These are phyloP conservation scores for Falco rusticolus DNA, from an alignment of 2,797 vertebrate species.

Conservation along the genomic window DNA sequence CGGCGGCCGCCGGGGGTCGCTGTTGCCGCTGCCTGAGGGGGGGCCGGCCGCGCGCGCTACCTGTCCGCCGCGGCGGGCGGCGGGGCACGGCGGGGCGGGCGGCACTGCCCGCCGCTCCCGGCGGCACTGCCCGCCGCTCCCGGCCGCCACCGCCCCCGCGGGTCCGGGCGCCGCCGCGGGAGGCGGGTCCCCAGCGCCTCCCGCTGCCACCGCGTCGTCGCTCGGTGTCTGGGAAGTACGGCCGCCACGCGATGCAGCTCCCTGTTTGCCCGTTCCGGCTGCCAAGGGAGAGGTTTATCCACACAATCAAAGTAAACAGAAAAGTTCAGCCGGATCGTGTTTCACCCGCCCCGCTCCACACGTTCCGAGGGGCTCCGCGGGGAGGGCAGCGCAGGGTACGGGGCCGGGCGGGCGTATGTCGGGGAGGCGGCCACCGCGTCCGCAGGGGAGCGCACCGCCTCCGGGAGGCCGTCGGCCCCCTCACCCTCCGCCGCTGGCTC, in stretches of 20 bases:
- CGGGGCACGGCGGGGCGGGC: no score
- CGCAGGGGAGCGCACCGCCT: not conserved
- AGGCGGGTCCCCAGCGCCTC: not conserved
- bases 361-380: not conserved
- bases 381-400: not conserved
- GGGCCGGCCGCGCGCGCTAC: not conserved
- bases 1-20: not conserved
- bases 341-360: not conserved
- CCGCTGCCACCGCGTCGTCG: not conserved
- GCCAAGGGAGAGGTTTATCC: constrained; percentile 49
- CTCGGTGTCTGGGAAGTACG: not conserved
- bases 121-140: no score
- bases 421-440: not conserved
- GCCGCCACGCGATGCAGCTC: not conserved
- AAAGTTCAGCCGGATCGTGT: constrained; percentile 36
- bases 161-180: no score
- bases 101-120: no score
- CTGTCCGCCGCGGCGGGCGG: no score
- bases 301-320: constrained; percentile 16
- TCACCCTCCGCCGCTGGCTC: not conserved
- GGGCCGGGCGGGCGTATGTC: not conserved
- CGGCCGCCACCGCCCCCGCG: no score
- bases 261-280: not conserved
- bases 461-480: not conserved
- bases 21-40: not conserved